Evolutionary conservation across 2,888 invertebrate species (phyloP).

Genomic region (Scaptomyza caliginosa): DNA sequence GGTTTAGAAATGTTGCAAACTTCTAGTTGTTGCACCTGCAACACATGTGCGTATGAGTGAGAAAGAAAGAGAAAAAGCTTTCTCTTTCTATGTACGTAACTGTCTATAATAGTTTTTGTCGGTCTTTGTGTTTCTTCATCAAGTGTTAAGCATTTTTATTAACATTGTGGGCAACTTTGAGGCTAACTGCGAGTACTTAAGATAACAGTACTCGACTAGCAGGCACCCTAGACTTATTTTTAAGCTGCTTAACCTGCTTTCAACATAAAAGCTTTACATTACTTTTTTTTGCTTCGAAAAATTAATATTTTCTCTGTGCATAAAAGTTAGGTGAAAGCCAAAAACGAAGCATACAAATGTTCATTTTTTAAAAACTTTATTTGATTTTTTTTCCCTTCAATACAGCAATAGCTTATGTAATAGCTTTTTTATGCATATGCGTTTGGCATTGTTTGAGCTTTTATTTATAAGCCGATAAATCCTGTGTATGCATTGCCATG

Average conservation of each 20-base stretch:
- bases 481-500: background rate
- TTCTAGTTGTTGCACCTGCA: constrained; percentile 7
- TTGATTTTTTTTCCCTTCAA: constrained; percentile 2
- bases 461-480: background rate
- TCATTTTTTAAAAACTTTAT: background rate
- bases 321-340: constrained; percentile 6
- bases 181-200: constrained; percentile 8
- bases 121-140: constrained; percentile 45
- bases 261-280: background rate
- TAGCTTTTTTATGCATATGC: constrained; percentile 2
- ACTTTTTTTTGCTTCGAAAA: too few species aligned
- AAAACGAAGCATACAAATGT: background rate
- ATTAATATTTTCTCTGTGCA: background rate
- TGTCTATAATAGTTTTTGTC: constrained; percentile 6
- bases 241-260: too few species aligned
- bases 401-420: constrained; percentile 2
- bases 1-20: constrained; percentile 40
- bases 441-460: constrained; percentile 24
- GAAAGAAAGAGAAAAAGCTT: too few species aligned
- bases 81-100: background rate
- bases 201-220: background rate
- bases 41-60: background rate
- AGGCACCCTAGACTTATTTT: constrained; percentile 9
- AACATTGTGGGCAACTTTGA: constrained; percentile 28
- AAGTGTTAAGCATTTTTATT: constrained; percentile 58